Conservation (phyloP, 1,140 invertebrate genomes). For the Centruroides vittatus region DNA sequence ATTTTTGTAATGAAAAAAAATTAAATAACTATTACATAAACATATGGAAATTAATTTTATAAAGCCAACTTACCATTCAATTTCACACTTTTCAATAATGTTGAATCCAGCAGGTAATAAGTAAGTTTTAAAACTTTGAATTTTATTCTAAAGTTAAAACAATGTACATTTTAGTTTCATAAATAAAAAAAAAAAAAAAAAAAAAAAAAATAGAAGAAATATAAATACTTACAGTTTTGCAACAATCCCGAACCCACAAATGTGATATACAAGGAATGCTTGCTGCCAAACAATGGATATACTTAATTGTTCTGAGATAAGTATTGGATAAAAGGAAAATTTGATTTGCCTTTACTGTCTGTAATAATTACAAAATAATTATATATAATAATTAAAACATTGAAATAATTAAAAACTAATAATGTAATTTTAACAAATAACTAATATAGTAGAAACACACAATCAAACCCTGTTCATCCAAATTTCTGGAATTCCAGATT, state of each 20-base stretch:
- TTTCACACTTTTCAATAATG: constrained; percentile 21
- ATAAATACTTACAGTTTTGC: constrained; percentile 7
- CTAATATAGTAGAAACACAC: not conserved
- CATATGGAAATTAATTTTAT: not conserved
- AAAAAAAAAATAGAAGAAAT: not conserved
- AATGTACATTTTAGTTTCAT: not conserved
- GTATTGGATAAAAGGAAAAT: constrained; percentile 26
- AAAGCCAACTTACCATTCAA: constrained; percentile 16
- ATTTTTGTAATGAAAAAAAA: no score
- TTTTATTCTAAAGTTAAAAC: constrained; percentile 4
- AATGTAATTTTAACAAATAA: not conserved
- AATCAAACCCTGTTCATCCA: no score
- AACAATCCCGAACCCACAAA: constrained; percentile 29
- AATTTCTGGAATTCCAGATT: no score
- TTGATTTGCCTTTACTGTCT: constrained; percentile 10
- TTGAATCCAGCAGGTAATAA: constrained; percentile 28
- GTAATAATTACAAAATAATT: not conserved
- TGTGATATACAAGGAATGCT: constrained; percentile 29
- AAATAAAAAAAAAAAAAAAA: not conserved
- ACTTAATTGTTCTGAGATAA: constrained; percentile 29
- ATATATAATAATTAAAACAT: not conserved
- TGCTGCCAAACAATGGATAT: constrained; percentile 29
- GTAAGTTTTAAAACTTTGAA: constrained; percentile 23
- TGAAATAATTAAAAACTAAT: not conserved
- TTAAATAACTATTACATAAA: not conserved